Evolutionary conservation across 2,888 invertebrate genomes (phyloP), one percentile per base, ranked within the genome.

Genomic region (Pyrocoelia pectoralis): DNA sequence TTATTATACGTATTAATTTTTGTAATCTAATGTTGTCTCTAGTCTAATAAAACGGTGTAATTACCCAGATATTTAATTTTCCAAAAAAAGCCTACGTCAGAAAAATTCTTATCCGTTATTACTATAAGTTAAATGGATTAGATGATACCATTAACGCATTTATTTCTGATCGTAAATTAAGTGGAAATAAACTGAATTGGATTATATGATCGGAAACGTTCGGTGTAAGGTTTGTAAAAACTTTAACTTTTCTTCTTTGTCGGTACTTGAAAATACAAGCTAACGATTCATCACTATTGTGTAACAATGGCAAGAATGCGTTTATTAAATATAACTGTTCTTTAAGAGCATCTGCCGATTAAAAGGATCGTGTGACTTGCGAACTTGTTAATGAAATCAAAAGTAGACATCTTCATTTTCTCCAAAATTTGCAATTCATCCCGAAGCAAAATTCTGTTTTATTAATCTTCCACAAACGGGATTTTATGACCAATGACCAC

Each of bases 231-330:
- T 29, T 15, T 46, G 52, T 29, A 59, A 59, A 59, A 59, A 59
- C 43, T 51, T 46, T 53, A 28, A 28, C 52, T 59, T 52, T 57
- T 18, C 14, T 52, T 41, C 59, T 59, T 59, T 59, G 59, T 59
- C 59, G 59, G 59, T 59, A 38, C 33, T 17, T 46, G 51, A 46
- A 59, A 59, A 59, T 51, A 46, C n/a, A 59, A 28, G 28, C 38
- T 18, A 40, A 43, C 52, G 58, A 51, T 46, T 58, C 43, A 43
- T 51, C 59, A 29, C 46, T 59, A 53, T 49, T 49, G 49, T 49
- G 24, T 49, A 49, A 49, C 49, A 49, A 59, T 53, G 59, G 10
- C 18, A 17, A 33, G 57, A 57, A 57, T 51, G 50, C 51, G 50
- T 57, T 57, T 57, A 57, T 51, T 50, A 57, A 57, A 57, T 50